Evolutionary conservation across 1,140 invertebrate genomes (phyloP).

Genomic region (Hestina assimilis): DNA sequence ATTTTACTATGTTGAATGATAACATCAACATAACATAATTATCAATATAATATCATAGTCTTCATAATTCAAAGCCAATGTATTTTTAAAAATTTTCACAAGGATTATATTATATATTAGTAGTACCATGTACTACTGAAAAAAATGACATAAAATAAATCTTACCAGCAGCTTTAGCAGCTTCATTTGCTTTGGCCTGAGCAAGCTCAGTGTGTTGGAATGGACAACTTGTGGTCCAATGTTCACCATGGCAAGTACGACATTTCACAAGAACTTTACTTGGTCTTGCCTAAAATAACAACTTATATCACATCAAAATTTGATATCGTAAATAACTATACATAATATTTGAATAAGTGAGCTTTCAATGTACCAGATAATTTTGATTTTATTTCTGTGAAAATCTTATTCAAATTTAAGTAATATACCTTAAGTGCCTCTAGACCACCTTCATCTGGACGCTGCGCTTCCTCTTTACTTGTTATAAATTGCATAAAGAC

Average conservation of each 20-base stretch:
- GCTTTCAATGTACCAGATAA: no score
- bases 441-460: slow-evolving; percentile 90
- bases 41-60: no score
- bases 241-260: slow-evolving; percentile 96
- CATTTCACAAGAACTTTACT: slow-evolving; percentile 91
- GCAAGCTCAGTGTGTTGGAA: slow-evolving; percentile 93
- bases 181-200: slow-evolving; percentile 79
- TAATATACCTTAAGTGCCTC: slow-evolving; percentile 73
- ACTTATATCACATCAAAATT: no score
- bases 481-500: slow-evolving; percentile 96
- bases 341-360: no score
- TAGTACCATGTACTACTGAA: no score
- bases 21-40: no score
- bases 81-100: not conserved
- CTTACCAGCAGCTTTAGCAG: slow-evolving; percentile 63
- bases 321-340: no score
- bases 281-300: slow-evolving; percentile 44
- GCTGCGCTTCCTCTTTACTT: slow-evolving; percentile 90
- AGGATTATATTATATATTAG: no score
- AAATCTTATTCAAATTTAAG: not conserved
- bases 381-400: no score
- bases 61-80: no score
- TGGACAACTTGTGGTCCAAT: slow-evolving; percentile 98
- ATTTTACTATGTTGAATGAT: no score
- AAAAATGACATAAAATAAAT: not conserved